Evolutionary conservation across 2,113 vertebrate species (phyloP), one percentile per base, ranked within the genome.

Genomic region (Recurvirostra avosetta): DNA sequence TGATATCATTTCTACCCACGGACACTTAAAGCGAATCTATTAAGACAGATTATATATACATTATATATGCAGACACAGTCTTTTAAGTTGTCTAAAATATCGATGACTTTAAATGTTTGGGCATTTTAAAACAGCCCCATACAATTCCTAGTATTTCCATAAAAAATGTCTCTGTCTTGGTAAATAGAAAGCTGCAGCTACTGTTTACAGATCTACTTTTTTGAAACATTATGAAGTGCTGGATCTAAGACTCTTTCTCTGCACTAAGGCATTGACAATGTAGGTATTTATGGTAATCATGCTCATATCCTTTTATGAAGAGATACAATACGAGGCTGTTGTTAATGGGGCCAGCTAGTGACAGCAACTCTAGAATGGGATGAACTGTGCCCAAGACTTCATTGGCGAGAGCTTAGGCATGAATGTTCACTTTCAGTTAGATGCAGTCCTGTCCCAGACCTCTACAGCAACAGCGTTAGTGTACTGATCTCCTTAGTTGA

Each of bases 1-100:
- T n/a, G n/a, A n/a, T n/a, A n/a, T n/a, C n/a, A n/a, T n/a, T n/a
- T 85, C 45, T 88, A 38, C 8, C 12, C 40, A 74, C 0, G 2
- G 40, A 79, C 49, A 56, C 22, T 68, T 79, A 23, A 68, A 62
- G 20, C 0, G 4, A 62, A 56, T 50, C 27, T 73, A 43, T 43
- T 41, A 77, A 56, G 41, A 56, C 8, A 67, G 16, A 63, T 56
- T 40, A 56, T n/a, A 79, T 40, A 43, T 4, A 71, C 41, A 29
- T 34, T 49, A 59, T 40, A 23, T 20, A 45, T 6, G 6, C 11
- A 75, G 15, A 52, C 26, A 70, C 0, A 26, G 40, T 56, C 27
- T 47, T 86, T 63, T 45, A 61, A 47, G 5, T 77, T 79, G 53
- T 32, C 30, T 83, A 58, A 63, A 90, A 34, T 7, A 62, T 23